Base-by-base conservation (phyloP, 2,113 vertebrate genomes). In the Uropsilus gracilis region DNA sequence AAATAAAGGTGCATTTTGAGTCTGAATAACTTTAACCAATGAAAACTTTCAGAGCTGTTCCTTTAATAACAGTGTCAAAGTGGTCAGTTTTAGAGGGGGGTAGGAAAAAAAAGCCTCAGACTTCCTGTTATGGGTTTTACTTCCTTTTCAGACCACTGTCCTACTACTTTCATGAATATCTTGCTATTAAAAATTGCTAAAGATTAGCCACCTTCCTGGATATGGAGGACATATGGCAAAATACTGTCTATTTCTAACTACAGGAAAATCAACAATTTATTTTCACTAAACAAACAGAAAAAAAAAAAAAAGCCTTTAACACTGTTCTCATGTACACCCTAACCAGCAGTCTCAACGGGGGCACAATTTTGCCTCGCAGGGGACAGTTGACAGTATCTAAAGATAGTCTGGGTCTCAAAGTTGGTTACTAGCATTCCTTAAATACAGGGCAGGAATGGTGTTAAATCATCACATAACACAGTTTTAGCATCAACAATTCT, bases 41-140 rank as follows among this genome's bases (percentile, higher is more conserved):
- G 18, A 95, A 66, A 73, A 77, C 63, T 83, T 85, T 48, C 28
- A 34, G 1, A 73, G 50, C 5, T 4, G 4, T 53, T 94, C 48
- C 32, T 91, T 84, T 88, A 95, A 71, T 50, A 96, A 72, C 28
- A 46, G 72, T n/a, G n/a, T 59, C 16, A 90, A 73, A 88, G 30
- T 32, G 63, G 66, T 34, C 8, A 90, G 64, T 64, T 94, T 92
- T 59, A 66, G 18, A 81, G 24, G 89, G 64, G 81, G 72, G 85
- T 1, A 57, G 71, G 6, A 53, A 81, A 64, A 46, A 81, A 84
- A 85, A 85, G 39, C 12, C 90, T 91, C 55, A 44, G 34, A 91
- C 82, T 92, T 92, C 89, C 93, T 94, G 71, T 71, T 90, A 85
- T 86, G 82, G 72, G 86, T 94, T 97, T 85, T 94, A 91, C 69